Percentiles rank a stretch among this genome's conserved stretches.
Conservation (phyloP, 2,888 invertebrate species). For the Parnassius smintheus region DNA sequence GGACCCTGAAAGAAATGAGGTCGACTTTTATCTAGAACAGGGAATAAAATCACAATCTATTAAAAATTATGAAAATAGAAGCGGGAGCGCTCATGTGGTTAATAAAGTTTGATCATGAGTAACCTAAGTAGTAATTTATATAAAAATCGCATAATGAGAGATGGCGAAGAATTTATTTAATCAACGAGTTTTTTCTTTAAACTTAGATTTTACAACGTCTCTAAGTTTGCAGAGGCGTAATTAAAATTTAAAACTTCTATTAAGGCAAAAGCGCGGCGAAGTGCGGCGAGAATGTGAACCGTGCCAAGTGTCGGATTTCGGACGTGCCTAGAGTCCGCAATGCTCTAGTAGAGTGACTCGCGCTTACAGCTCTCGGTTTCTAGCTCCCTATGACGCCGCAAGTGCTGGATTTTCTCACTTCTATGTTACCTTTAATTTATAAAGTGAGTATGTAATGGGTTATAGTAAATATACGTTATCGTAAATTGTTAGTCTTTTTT, state of each 20-base stretch:
- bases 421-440: conserved; percentile 11
- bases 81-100: too few species aligned
- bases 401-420: not conserved
- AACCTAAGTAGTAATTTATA: too few species aligned
- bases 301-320: conserved; percentile 75
- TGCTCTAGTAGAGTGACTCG: conserved; percentile 37
- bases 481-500: too few species aligned
- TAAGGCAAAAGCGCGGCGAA: conserved; percentile 51
- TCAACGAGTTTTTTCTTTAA: conserved; percentile 20
- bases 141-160: not conserved
- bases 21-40: too few species aligned
- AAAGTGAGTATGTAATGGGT: conserved; percentile 10
- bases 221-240: conserved; percentile 62
- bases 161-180: conserved; percentile 11
- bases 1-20: too few species aligned
- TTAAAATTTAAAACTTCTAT: conserved; percentile 76
- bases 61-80: too few species aligned
- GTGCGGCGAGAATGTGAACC: conserved; percentile 56
- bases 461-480: not conserved
- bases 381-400: conserved; percentile 5
- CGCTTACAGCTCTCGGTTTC: conserved; percentile 20
- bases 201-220: conserved; percentile 28
- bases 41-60: too few species aligned
- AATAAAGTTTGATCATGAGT: too few species aligned
- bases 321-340: conserved; percentile 68